These are phyloP conservation scores for Tichodroma muraria DNA, from an alignment of 2,113 vertebrate species.

Conservation along the genomic window DNA sequence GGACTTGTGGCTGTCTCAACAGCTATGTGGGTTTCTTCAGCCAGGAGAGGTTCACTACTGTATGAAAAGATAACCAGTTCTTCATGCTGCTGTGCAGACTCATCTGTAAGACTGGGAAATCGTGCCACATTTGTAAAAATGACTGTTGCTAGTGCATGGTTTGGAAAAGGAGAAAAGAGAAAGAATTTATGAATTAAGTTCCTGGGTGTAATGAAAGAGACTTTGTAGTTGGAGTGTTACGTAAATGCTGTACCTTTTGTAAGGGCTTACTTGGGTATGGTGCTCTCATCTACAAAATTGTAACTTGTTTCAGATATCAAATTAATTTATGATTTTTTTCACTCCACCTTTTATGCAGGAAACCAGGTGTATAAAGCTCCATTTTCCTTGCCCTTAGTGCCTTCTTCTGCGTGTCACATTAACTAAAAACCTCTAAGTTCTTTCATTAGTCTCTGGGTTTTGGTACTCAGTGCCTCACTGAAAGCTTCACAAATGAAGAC, in stretches of 20 bases:
- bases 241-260: neutral
- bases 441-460: neutral
- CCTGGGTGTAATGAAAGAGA: neutral
- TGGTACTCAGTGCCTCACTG: neutral
- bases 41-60: neutral
- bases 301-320: neutral
- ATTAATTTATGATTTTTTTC: neutral
- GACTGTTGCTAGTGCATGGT: neutral
- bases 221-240: neutral
- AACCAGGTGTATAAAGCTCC: neutral
- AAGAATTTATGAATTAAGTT: neutral
- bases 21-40: neutral
- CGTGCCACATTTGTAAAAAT: neutral
- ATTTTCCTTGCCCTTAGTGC: neutral
- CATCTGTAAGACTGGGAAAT: neutral
- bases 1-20: neutral
- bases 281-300: neutral
- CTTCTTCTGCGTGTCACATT: neutral
- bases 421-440: neutral
- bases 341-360: neutral
- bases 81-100: neutral
- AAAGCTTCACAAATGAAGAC: neutral
- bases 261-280: neutral
- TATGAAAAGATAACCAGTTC: neutral
- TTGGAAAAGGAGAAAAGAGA: neutral